These are phyloP conservation scores for Andrena dorsata DNA, from an alignment of 2,888 invertebrate genomes.

Conservation along the genomic window DNA sequence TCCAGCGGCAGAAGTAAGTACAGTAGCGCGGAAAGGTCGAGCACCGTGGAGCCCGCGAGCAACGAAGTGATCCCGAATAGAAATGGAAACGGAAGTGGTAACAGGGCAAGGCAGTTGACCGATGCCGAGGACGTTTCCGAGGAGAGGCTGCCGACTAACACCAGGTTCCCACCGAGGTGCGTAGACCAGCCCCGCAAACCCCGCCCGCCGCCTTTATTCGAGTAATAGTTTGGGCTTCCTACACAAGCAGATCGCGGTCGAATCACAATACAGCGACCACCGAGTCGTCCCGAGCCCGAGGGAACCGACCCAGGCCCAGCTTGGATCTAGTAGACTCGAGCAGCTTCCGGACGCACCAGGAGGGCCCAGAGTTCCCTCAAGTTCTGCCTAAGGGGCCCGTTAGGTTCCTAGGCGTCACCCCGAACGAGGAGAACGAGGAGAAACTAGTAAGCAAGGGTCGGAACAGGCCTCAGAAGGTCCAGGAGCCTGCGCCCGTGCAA, in stretches of 20 bases:
- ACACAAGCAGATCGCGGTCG: constrained; percentile 79
- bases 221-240: not conserved
- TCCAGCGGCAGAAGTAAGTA: constrained; percentile 85
- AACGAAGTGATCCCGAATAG: constrained; percentile 89
- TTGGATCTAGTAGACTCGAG: constrained; percentile 93
- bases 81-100: constrained; percentile 84
- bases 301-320: constrained; percentile 88
- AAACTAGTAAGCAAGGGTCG: constrained; percentile 74
- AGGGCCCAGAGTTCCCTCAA: constrained; percentile 87
- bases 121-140: constrained; percentile 81
- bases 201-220: not conserved
- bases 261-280: constrained; percentile 83
- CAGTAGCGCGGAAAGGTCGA: constrained; percentile 86
- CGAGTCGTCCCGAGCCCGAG: constrained; percentile 79
- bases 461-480: constrained; percentile 75
- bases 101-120: constrained; percentile 86
- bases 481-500: constrained; percentile 78
- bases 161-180: constrained; percentile 91
- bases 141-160: constrained; percentile 91
- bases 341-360: constrained; percentile 91
- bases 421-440: constrained; percentile 85
- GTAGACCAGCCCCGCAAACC: too few species aligned
- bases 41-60: constrained; percentile 87
- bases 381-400: constrained; percentile 86
- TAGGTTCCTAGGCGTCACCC: constrained; percentile 87